Conservation (phyloP, 2,888 invertebrate species). For the Baronia brevicornis region DNA sequence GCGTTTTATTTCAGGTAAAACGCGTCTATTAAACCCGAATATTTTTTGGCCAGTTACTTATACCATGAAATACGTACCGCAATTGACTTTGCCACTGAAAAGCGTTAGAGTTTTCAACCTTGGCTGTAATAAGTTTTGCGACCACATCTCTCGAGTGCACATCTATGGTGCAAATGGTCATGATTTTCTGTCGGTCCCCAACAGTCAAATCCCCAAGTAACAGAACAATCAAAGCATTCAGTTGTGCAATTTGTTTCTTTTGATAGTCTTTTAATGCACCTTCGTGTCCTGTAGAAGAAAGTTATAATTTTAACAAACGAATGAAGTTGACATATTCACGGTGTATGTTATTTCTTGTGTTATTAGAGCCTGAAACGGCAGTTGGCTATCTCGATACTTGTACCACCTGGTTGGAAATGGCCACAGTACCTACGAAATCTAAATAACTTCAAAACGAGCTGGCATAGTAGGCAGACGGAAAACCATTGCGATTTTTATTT, state of each 20-base stretch:
- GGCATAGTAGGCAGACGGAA: no score
- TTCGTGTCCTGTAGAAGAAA: conserved; percentile 79
- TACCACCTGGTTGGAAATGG: no score
- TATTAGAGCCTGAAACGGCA: no score
- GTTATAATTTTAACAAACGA: conserved; percentile 2
- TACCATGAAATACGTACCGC: conserved; percentile 45
- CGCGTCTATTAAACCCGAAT: no score
- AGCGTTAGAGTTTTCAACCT: conserved; percentile 85
- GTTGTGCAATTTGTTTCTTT: conserved; percentile 88
- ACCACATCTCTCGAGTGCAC: conserved; percentile 97
- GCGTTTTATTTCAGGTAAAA: no score
- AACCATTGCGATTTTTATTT: no score
- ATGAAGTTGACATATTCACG: not conserved
- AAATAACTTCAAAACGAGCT: no score
- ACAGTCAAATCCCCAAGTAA: conserved; percentile 87
- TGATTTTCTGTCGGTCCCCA: conserved; percentile 94
- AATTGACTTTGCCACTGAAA: conserved; percentile 96
- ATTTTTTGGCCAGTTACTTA: no score
- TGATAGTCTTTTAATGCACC: conserved; percentile 94
- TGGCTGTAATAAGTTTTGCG: conserved; percentile 86
- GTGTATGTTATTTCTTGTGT: no score
- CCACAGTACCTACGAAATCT: no score
- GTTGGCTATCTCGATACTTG: no score
- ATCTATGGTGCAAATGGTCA: conserved; percentile 97
- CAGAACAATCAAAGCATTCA: conserved; percentile 88